Conservation (phyloP, 2,888 invertebrate genomes). For the Meghimatium bilineatum region DNA sequence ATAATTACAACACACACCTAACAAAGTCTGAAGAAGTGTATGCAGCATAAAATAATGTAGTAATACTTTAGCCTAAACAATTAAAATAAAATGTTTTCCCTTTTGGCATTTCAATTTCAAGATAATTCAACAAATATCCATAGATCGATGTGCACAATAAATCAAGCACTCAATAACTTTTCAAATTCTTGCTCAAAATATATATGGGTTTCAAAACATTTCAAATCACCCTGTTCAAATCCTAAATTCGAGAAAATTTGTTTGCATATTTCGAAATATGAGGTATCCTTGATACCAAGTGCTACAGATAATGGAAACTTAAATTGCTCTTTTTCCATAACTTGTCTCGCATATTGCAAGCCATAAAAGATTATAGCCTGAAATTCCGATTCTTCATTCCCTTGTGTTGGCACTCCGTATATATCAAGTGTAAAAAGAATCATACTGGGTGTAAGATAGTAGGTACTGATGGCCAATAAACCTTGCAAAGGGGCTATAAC, state of each 20-base stretch:
- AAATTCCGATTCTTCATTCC: neutral
- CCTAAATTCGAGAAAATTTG: neutral
- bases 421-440: slow-evolving; percentile 7
- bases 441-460: neutral
- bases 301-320: neutral
- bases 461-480: neutral
- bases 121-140: neutral
- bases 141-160: neutral
- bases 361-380: neutral
- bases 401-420: neutral
- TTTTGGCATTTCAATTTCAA: too few species aligned
- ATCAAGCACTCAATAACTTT: neutral
- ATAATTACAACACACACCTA: too few species aligned
- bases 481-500: neutral
- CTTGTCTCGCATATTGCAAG: neutral
- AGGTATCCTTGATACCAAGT: neutral
- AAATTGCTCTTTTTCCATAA: neutral
- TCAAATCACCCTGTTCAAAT: neutral
- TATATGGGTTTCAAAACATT: neutral
- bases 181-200: slow-evolving; percentile 31
- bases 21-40: too few species aligned
- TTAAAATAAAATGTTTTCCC: too few species aligned
- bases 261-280: neutral
- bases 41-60: neutral
- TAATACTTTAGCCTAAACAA: too few species aligned